These are phyloP conservation scores for Anadara kagoshimensis DNA, from an alignment of 1,140 invertebrate genomes.

Conservation along the genomic window DNA sequence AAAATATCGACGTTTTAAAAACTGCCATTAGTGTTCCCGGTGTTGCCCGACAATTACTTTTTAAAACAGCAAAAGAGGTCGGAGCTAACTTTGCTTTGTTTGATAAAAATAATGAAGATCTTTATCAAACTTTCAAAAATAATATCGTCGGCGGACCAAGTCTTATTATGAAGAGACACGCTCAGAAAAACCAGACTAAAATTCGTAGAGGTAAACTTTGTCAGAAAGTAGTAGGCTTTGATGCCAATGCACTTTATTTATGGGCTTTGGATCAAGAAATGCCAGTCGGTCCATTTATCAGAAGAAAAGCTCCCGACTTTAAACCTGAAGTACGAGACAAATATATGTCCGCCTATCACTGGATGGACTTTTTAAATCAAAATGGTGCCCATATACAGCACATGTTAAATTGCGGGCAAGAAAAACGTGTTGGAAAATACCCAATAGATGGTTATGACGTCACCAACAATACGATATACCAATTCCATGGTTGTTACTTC, in stretches of 20 bases:
- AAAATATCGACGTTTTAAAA: conserved; percentile 38
- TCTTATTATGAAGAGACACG: too few relatives aligned
- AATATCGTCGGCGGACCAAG: too few relatives aligned
- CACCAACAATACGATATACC: too few relatives aligned
- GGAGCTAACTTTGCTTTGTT: too few relatives aligned
- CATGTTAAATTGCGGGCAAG: too few relatives aligned
- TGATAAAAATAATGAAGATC: too few relatives aligned
- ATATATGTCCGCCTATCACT: conserved; percentile 12
- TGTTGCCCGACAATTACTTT: conserved; percentile 20
- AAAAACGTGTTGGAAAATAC: too few relatives aligned
- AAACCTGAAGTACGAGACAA: conserved; percentile 26
- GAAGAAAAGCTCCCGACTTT: conserved; percentile 18
- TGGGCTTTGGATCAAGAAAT: conserved; percentile 29
- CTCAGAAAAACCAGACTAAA: too few relatives aligned
- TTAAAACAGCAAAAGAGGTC: neutral
- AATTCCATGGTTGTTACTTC: conserved; percentile 20
- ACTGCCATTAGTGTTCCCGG: conserved; percentile 33
- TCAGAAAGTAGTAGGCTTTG: conserved; percentile 26
- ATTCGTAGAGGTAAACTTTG: neutral
- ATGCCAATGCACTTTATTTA: conserved; percentile 40
- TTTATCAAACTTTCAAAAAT: too few relatives aligned
- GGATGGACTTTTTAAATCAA: conserved; percentile 21
- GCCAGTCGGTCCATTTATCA: conserved; percentile 34
- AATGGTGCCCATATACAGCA: too few relatives aligned
- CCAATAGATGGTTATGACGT: too few relatives aligned